phyloP scores from a whole-genome alignment of 1,140 invertebrate genomes.

The Agrypnia vestita region DNA sequence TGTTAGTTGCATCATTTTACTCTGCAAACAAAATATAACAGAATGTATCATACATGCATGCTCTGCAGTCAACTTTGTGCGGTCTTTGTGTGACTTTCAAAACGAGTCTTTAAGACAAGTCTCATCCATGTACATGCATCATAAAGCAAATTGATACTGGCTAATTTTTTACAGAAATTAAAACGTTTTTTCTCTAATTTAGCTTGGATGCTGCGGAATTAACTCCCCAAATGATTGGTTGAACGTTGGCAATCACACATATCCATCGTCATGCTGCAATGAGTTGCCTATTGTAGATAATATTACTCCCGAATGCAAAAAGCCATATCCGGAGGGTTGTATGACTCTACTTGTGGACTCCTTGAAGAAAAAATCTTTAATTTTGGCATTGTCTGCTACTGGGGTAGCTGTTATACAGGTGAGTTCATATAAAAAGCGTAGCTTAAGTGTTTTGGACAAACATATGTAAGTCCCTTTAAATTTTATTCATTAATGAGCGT shows the following conservation, averaged over 20 bases:
- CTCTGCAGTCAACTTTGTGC: no score
- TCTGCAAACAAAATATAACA: no score
- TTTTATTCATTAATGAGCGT: no score
- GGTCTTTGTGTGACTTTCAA: no score
- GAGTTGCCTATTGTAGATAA: slow-evolving; percentile 68
- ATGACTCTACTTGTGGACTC: slow-evolving; percentile 76
- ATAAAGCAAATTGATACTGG: no score
- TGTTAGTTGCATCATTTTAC: no score
- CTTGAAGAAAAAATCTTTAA: slow-evolving; percentile 80
- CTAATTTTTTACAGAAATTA: neutral
- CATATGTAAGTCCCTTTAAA: no score
- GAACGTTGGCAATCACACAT: slow-evolving; percentile 69
- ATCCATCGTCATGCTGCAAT: slow-evolving; percentile 82
- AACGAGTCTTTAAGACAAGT: no score
- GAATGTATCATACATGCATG: no score
- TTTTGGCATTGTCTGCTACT: slow-evolving; percentile 84
- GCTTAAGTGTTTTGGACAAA: neutral
- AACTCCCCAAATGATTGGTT: slow-evolving; percentile 80
- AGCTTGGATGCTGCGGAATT: slow-evolving; percentile 81
- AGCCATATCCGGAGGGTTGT: slow-evolving; percentile 77
- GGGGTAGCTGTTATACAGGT: slow-evolving; percentile 87
- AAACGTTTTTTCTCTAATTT: neutral
- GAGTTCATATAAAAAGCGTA: neutral
- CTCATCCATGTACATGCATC: neutral
- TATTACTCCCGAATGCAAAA: slow-evolving; percentile 71